A percentile compares a stretch with the other conserved stretches of the same genome.
These are phyloP conservation scores for Trichomycterus rosablanca DNA, from an alignment of 2,113 vertebrate species.

Conservation along the genomic window DNA sequence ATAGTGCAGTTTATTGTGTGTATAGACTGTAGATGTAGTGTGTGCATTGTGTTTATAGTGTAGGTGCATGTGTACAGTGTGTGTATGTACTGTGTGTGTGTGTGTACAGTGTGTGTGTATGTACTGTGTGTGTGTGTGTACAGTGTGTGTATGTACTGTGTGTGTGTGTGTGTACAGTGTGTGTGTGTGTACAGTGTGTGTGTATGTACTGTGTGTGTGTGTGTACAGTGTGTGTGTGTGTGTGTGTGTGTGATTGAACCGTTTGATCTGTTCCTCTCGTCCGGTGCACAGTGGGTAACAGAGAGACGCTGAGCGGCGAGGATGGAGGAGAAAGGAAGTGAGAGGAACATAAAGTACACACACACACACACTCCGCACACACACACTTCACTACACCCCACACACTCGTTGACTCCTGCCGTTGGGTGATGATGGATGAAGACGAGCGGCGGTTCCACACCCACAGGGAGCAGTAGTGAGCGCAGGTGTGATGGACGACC, in stretches of 20 bases:
- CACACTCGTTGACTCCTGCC: too few species aligned
- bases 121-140: background rate
- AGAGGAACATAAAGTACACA: background rate
- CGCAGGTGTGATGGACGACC: background rate
- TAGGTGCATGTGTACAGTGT: too few species aligned
- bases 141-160: background rate
- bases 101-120: too few species aligned
- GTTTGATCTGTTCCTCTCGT: constrained; percentile 31
- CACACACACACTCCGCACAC: too few species aligned
- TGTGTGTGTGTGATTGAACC: background rate
- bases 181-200: background rate
- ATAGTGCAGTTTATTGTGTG: too few species aligned
- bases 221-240: background rate
- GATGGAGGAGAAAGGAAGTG: background rate
- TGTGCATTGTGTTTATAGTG: too few species aligned
- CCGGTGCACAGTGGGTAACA: constrained; percentile 18
- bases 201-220: background rate
- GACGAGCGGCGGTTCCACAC: too few species aligned
- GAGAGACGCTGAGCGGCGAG: too few species aligned
- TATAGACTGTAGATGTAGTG: too few species aligned
- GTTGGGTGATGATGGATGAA: too few species aligned
- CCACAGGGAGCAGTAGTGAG: background rate
- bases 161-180: background rate
- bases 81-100: too few species aligned
- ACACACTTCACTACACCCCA: too few species aligned